A percentile compares a stretch with the other conserved stretches of the same genome.
phyloP scores from a whole-genome alignment of 2,113 vertebrate genomes.

The Sturnira hondurensis region DNA sequence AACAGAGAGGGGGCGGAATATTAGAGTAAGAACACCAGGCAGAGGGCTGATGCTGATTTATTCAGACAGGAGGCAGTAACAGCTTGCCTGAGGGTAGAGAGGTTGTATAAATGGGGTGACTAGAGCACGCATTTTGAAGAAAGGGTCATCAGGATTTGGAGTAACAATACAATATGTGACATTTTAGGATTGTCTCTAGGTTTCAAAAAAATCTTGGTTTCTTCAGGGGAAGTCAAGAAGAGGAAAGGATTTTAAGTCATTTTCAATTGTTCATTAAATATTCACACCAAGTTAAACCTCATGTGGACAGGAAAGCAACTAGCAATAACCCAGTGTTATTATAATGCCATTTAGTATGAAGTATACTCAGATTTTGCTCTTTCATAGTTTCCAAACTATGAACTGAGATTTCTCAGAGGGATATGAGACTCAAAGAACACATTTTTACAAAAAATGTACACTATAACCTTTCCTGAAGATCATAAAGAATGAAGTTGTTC shows the following conservation, averaged over 20 bases:
- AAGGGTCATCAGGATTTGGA: neutral
- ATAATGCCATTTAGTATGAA: neutral
- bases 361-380: neutral
- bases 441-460: neutral
- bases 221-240: neutral
- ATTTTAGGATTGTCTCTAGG: neutral
- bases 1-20: neutral
- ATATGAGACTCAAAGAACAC: neutral
- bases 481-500: neutral
- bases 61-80: neutral
- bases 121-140: neutral
- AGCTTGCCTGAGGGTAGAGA: neutral
- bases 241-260: neutral
- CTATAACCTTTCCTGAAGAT: neutral
- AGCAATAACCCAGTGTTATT: neutral
- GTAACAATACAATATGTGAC: neutral
- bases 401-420: slow-evolving; percentile 6
- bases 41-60: neutral
- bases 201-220: neutral
- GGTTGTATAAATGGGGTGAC: neutral
- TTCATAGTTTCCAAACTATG: neutral
- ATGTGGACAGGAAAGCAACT: neutral
- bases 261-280: neutral
- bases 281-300: neutral
- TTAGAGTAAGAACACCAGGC: neutral